Evolutionary conservation across 2,888 invertebrate species (phyloP), one percentile per base, ranked within the genome.

Genomic region (Anagyrus pseudococci): DNA sequence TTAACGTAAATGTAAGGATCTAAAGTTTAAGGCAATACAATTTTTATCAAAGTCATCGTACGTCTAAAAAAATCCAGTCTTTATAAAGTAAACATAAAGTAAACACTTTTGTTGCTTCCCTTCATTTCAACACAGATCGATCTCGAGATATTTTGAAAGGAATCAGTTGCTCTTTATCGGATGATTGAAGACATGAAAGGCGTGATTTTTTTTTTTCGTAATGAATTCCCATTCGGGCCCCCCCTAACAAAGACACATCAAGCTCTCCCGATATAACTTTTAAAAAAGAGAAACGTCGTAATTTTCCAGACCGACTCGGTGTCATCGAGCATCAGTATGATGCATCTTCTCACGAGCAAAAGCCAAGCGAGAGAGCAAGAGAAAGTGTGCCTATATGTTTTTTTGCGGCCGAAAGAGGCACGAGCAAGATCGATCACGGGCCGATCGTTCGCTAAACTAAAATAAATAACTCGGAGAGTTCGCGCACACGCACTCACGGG

Each of bases 341-440:
- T 64, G 57, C 60, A 57, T 64, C 60, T 58, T 62, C 58, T 43
- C 15, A 25, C 13, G 22, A n/a, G n/a, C n/a, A 29, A 29, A 29
- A 4, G 37, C 47, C 37, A 43, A 53, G 33, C 22, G 40, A 29
- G 4, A 15, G 46, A 56, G 40, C 33, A 20, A 6, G 6, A 13
- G 41, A 19, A 7, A 19, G 19, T 29, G 4, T 13, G n/a, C 26
- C 40, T 26, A 20, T 40, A 37, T 4, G 19, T 43, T 13, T 47
- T 64, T 55, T 60, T 43, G 8, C 50, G 25, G 10, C 41, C 52
- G 26, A 59, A 57, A 47, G 29, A 59, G n/a, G n/a, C n/a, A n/a
- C n/a, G 55, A 59, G 47, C 19, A 60, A 64, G 60, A 64, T 64
- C 59, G 64, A 64, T 64, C 59, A 47, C 40, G 47, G 47, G 40